These are phyloP conservation scores for Eulithis prunata DNA, from an alignment of 2,888 invertebrate genomes.

Conservation along the genomic window DNA sequence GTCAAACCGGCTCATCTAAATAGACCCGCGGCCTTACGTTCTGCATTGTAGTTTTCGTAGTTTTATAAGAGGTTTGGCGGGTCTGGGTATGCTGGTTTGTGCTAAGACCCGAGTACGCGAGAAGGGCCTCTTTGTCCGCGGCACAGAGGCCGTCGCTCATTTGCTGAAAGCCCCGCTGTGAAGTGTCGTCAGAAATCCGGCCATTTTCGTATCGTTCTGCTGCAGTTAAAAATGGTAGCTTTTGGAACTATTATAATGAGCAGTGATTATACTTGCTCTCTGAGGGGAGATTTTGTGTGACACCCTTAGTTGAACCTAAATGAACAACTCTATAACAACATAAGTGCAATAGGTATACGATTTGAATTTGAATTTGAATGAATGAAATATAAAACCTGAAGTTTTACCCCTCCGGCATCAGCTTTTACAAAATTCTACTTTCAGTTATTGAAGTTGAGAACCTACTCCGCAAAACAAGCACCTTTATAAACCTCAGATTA, in stretches of 20 bases:
- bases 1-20: constrained; percentile 49
- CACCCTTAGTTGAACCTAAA: constrained; percentile 5
- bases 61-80: constrained; percentile 42
- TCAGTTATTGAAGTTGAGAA: too few species aligned
- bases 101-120: constrained; percentile 55
- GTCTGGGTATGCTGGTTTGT: constrained; percentile 45
- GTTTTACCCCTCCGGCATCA: too few species aligned
- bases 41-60: constrained; percentile 46
- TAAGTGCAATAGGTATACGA: too few species aligned
- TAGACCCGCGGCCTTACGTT: constrained; percentile 49
- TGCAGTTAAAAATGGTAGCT: constrained; percentile 54
- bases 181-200: constrained; percentile 67
- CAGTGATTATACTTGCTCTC: constrained; percentile 27
- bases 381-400: too few species aligned
- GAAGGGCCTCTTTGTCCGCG: constrained; percentile 67
- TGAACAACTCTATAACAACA: too few species aligned
- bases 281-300: constrained; percentile 5
- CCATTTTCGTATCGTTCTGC: constrained; percentile 58
- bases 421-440: too few species aligned
- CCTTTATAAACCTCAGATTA: too few species aligned
- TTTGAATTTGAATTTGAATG: too few species aligned
- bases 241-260: constrained; percentile 37
- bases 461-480: too few species aligned
- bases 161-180: constrained; percentile 72
- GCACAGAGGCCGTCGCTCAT: constrained; percentile 68